Base-by-base conservation (phyloP, 2,888 invertebrate species). In the Acrobeloides nanus region DNA sequence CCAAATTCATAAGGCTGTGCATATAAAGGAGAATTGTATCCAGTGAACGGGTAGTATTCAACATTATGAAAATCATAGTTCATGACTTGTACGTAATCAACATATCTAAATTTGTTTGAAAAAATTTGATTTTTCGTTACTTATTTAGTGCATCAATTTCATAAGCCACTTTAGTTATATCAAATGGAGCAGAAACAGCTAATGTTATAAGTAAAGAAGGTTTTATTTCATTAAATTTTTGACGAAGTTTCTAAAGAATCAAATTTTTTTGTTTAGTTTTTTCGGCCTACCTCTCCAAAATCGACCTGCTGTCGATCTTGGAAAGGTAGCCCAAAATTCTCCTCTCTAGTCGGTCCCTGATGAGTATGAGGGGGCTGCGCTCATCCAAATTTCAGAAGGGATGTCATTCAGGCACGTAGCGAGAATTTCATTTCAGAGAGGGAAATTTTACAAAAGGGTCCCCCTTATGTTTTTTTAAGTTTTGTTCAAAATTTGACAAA, bases 11-110 rank as follows among this genome's bases (percentile, higher is more conserved):
- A 50, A 21, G 51, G 45, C 46, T 61, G 38, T 10, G 81, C 76
- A 72, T 81, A 86, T 3, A 90, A 76, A 0, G 89, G 89, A 0
- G 89, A 81, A 75, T 90, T 89, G 12, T 87, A 78, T 0, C 86
- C 84, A 17, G 89, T 89, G 60, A 87, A 82, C 1, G 89, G 89
- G 1, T 84, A 83, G n/a, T n/a, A n/a, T n/a, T n/a, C n/a, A n/a
- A n/a, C n/a, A n/a, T n/a, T n/a, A 74, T 89, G 88, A 69, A 82
- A 89, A 74, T 90, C 89, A 72, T 90, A 90, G 0, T 85, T 81
- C 89, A 89, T 89, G 15, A 90, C 71, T 74, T 87, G 88, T 0
- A 87, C 81, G 77, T 82, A 87, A 75, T 89, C 89, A 0, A 84
- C 82, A 72, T 84, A 79, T 41, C 83, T 83, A 68, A 46, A 60